phyloP scores from a whole-genome alignment of 2,113 vertebrate genomes.

The Guaruba guarouba region DNA sequence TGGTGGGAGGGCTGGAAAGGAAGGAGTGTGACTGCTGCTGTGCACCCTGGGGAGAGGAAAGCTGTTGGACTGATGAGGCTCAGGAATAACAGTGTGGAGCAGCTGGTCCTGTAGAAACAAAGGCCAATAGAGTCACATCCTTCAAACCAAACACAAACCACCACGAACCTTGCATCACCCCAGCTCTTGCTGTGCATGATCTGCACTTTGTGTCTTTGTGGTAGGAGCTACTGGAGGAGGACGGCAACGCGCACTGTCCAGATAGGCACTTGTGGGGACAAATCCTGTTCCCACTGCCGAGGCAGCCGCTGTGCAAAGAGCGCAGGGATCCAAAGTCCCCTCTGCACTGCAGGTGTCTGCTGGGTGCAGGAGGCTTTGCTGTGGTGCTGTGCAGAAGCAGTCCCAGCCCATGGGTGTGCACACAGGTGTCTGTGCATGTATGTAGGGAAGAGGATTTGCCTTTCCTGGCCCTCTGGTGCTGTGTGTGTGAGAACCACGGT shows the following conservation, averaged over 20 bases:
- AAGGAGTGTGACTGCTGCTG: background rate
- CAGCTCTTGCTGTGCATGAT: fast-evolving
- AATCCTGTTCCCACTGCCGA: fast-evolving
- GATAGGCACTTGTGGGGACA: background rate
- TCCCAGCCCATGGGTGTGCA: fast-evolving
- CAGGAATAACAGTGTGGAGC: fast-evolving
- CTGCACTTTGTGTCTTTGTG: background rate
- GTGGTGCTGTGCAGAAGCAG: background rate
- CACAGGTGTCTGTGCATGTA: fast-evolving
- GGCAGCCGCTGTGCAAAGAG: background rate
- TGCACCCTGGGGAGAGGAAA: background rate
- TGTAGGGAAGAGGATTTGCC: background rate
- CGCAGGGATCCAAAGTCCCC: fast-evolving
- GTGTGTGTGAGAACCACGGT: fast-evolving
- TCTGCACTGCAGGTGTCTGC: fast-evolving
- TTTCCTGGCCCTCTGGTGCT: background rate
- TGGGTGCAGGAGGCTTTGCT: background rate
- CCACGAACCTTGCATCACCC: no score
- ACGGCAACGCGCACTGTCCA: fast-evolving
- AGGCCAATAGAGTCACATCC: background rate
- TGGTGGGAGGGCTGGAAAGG: background rate
- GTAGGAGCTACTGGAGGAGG: fast-evolving
- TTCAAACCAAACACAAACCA: background rate
- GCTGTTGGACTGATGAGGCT: background rate
- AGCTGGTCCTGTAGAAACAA: background rate